Evolutionary conservation across 2,797 vertebrate species (phyloP).

Genomic region (Gallinago nigripennis): DNA sequence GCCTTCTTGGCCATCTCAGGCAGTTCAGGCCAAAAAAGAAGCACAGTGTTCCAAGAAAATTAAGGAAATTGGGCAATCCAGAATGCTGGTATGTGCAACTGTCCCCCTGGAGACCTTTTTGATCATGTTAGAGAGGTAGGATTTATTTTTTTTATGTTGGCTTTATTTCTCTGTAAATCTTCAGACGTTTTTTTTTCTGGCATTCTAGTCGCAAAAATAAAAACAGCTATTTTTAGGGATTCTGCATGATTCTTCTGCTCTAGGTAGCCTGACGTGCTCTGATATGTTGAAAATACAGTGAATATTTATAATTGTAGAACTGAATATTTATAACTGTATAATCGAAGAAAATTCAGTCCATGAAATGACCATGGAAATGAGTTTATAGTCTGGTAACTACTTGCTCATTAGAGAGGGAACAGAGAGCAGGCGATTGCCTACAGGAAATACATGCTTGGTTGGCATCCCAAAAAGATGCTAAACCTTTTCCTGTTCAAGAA

Average conservation of each 20-base stretch:
- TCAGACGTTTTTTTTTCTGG: not conserved
- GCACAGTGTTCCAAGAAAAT: not conserved
- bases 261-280: not conserved
- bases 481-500: not conserved
- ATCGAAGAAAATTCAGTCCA: not conserved
- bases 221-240: not conserved
- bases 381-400: not conserved
- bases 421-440: not conserved
- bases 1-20: not conserved
- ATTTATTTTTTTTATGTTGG: not conserved
- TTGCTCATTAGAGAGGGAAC: not conserved
- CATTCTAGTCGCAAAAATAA: not conserved
- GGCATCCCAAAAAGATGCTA: not conserved
- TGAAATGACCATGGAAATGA: not conserved
- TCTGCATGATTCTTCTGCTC: not conserved
- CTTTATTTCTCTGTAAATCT: constrained; percentile 13
- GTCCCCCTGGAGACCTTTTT: not conserved
- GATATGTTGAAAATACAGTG: not conserved
- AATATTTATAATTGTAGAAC: not conserved
- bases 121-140: not conserved
- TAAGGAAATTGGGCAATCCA: not conserved
- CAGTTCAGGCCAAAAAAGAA: not conserved
- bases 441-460: not conserved
- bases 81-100: not conserved
- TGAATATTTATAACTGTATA: not conserved